Base-by-base conservation (phyloP, 2,113 vertebrate genomes). In the Amblyopsis rosae region DNA sequence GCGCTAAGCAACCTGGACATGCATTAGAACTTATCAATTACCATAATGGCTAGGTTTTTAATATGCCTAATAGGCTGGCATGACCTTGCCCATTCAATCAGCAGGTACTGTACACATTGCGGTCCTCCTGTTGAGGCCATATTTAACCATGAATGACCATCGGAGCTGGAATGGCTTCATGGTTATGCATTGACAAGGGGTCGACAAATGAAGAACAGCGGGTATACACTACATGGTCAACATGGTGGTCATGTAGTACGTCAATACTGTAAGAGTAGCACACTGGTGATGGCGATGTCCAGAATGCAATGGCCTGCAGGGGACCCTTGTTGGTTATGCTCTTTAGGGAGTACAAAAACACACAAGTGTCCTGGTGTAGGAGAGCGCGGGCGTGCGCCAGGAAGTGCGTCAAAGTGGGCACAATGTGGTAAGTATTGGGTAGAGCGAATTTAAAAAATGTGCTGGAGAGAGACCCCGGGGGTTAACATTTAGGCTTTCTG, bases 401-500 rank as follows among this genome's bases (percentile, higher is more conserved):
- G 76, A 83, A 75, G 84, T 88, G 73, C 83, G 86, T 91, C 88
- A 90, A 65, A 61, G 90, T 88, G 88, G 90, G 89, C 48, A 65
- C 78, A 77, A 72, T 80, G 82, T 79, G 76, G 82, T 77, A 67
- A 51, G 65, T 70, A 67, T 46, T 54, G 81, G 73, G 75, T 35
- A 51, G 75, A 69, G 63, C 53, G 66, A 93, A 94, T 94, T 88
- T 88, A 79, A 94, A 91, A 93, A 89, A 94, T 93, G 89, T 59
- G 74, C 85, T 89, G 82, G 73, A 41, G 75, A 86, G 84, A 88
- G 88, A 80, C 81, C 83, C 74, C 35, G 73, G 79, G 81, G 89
- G 91, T 92, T 92, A 93, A 92, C 91, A 94, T 94, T 93, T 94
- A 92, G 93, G 77, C 90, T 92, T 91, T 91, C 19, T 19, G 19